Base-by-base conservation (phyloP, 1,140 invertebrate species). In the Drosophila nannoptera region DNA sequence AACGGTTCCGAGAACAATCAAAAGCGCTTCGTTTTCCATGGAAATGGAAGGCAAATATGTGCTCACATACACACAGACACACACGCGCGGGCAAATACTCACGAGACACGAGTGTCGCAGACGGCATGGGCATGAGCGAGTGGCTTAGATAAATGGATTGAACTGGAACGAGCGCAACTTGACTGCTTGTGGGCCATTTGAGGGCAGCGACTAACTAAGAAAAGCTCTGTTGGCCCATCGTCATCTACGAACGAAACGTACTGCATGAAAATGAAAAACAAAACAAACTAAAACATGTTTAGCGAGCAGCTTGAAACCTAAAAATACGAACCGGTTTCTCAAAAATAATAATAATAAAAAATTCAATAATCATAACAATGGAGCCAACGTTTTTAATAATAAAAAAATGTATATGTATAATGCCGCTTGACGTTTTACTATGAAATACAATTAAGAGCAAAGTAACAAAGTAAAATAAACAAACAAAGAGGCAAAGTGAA, bases 1-100 rank as follows among this genome's bases (percentile, higher is more conserved):
- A 75, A 46, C 43, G 68, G 68, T 84, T 84, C 80, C 73, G 22
- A 81, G 80, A 86, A 84, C 73, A 84, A 84, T 84, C 80, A 84
- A 84, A 84, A 86, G 81, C 81, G 72, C 63, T 84, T 80, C 68
- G 73, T 76, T 76, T 83, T 83, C 73, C 73, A 68, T 38, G 63
- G 73, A 84, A 84, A 86, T 70, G 48, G 54, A 59, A 59, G 71
- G 72, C 60, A 84, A 86, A 86, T 84, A 77, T 76, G 68, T 77
- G 56, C 40, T 66, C 46, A 71, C 16, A 6, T 4, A 38, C 31
- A 54, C 31, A 52, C 46, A 53, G 40, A 43, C n/a, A 43, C n/a
- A 6, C 2, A 43, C 5, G 14, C 11, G 11, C n/a, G 4, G 3
- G 5, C 11, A 12, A 4, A 32, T 6, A 35, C 22, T 22, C 22